Evolutionary conservation across 2,797 vertebrate species (phyloP), one percentile per base, ranked within the genome.

Genomic region (Meda fulgida): DNA sequence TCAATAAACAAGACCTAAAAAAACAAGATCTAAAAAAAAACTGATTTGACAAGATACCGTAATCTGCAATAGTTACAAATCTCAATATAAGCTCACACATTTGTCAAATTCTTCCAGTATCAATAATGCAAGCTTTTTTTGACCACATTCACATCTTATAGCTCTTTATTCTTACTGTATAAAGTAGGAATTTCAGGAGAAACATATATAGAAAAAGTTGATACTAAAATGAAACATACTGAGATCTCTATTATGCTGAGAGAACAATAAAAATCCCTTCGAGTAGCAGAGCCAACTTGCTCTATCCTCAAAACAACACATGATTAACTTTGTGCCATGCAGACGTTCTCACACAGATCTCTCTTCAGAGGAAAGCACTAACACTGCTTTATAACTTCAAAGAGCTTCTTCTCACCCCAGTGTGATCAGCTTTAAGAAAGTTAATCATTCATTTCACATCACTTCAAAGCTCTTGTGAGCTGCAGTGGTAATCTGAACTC

Each of bases 401-500:
- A 70, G 66, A 38, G 48, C 65, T 78, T 51, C 65, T 80, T 66
- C 48, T 70, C 82, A 55, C 80, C 66, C 78, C 38, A 63, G 65
- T 60, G 63, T 7, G 23, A 38, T 63, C 43, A 66, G 65, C 46
- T 78, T 55, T 81, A 51, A 81, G 36, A 86, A 87, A 87, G 85
- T 87, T 86, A 78, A 88, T 82, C 63, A 82, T 87, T 87, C 29
- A 78, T 81, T 75, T 69, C 55, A 71, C 76, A 85, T 84, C 72
- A 84, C 85, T 82, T 88, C 81, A 87, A 86, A 89, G 84, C 76
- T 85, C 51, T 79, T 48, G 46, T 48, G 75, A 80, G 60, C 43
- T 86, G 51, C 40, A 11, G 26, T 34, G 43, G 82, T 75, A 83
- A 86, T 78, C 43, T 80, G 77, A 84, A 81, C 75, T 86, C 38